Percentiles rank a stretch among this genome's conserved stretches.
Conservation (phyloP, 2,113 vertebrate species). For the Riparia riparia region DNA sequence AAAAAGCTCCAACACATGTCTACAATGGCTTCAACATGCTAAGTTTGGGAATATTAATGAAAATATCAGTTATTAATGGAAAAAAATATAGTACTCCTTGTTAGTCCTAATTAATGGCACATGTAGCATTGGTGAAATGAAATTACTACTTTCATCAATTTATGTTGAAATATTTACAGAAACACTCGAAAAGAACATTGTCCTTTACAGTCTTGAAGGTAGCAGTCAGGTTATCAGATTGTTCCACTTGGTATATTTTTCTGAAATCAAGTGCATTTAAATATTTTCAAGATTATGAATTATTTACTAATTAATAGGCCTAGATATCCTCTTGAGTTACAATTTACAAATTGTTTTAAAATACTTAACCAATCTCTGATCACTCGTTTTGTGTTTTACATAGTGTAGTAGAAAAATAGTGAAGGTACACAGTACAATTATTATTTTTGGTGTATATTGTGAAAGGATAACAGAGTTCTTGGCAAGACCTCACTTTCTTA, state of each 20-base stretch:
- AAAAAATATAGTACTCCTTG: background rate
- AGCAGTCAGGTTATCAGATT: background rate
- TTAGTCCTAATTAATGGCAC: background rate
- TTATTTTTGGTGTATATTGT: constrained; percentile 40
- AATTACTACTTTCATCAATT: background rate
- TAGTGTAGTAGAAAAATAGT: background rate
- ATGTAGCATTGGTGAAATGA: background rate
- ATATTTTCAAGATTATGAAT: background rate
- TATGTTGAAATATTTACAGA: background rate
- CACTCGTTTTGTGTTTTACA: background rate
- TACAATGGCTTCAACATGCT: background rate
- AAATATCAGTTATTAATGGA: background rate
- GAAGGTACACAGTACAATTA: constrained; percentile 1
- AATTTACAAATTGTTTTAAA: background rate
- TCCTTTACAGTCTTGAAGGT: background rate
- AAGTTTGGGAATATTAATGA: background rate
- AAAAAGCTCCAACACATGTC: rapidly evolving
- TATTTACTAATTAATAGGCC: constrained; percentile 13
- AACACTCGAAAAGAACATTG: background rate
- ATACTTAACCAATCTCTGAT: background rate
- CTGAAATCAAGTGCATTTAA: background rate
- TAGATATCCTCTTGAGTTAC: background rate
- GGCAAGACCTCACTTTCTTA: constrained; percentile 5
- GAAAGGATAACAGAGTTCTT: constrained; percentile 26
- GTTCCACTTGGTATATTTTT: background rate